Evolutionary conservation across 2,888 invertebrate species (phyloP), one percentile per base, ranked within the genome.

Genomic region (Autographa pulchrina): DNA sequence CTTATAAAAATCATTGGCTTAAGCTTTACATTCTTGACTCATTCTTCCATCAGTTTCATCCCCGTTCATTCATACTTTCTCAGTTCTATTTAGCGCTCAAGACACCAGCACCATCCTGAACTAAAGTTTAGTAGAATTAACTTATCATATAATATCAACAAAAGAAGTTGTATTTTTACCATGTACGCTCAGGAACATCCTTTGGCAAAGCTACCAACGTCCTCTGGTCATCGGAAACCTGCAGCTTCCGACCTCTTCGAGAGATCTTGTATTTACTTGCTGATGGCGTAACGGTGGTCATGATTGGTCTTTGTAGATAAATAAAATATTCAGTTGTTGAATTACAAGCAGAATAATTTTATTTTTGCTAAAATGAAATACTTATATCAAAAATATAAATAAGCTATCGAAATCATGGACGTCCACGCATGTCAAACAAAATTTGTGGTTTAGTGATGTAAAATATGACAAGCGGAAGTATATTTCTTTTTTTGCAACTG

Each of bases 121-220:
- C 38, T 38, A 38, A 38, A 38, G 11, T 2, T 25, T 35, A 35
- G 35, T 35, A 35, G 5, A 8, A 8, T 35, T 54, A 20, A 54
- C 41, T 16, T 14, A 58, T 48, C 58, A 4, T 9, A 61, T 4
- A 32, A 52, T 48, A 35, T 35, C 20, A n/a, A 20, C 2, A 20
- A n/a, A 48, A n/a, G 11, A 31, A 20, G 7, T 43, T n/a, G 31
- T 31, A 38, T 4, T 32, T 20, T 77, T 88, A 95, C 95, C 95
- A 96, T 54, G 90, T 93, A 52, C 93, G 87, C 80, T 95, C 95
- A 5, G 94, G 90, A 14, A 96, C 86, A 73, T 94, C 95, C 76
- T 91, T 94, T 0, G 95, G 95, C 74, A 96, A 82, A 6, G 92
- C 92, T 3, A 88, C 63, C 58, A 95, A 75, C 0, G 88, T 90